Conservation (phyloP, 2,888 invertebrate genomes). For the Diarsia mendica region DNA sequence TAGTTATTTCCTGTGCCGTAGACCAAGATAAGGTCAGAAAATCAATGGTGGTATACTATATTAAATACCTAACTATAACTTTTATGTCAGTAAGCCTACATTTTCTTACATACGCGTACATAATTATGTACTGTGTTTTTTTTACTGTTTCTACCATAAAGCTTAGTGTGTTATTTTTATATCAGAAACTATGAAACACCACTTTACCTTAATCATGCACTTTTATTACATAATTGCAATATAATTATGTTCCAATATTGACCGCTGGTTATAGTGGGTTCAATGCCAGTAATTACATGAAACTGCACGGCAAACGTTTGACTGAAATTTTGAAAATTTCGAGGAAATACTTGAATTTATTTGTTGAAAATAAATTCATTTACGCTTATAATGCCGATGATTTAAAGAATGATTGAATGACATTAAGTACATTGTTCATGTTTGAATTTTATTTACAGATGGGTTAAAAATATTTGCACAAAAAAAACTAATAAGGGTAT, state of each 20-base stretch:
- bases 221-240: too few relatives aligned
- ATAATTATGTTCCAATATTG: too few relatives aligned
- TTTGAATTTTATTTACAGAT: background rate
- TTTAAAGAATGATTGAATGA: background rate
- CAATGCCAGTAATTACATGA: background rate
- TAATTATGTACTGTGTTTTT: slow-evolving; percentile 1
- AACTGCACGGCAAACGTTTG: background rate
- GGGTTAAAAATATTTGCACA: too few relatives aligned
- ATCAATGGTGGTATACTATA: background rate
- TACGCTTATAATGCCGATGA: background rate
- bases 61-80: background rate
- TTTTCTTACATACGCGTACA: background rate
- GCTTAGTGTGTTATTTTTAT: background rate
- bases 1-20: background rate
- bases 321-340: background rate
- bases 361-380: background rate
- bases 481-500: background rate
- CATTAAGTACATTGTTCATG: background rate
- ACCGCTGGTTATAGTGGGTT: background rate
- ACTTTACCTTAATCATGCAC: background rate
- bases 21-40: background rate
- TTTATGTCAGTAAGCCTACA: background rate
- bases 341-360: background rate
- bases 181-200: background rate
- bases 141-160: background rate